Conservation (phyloP, 2,113 vertebrate species). For the Chionis minor region DNA sequence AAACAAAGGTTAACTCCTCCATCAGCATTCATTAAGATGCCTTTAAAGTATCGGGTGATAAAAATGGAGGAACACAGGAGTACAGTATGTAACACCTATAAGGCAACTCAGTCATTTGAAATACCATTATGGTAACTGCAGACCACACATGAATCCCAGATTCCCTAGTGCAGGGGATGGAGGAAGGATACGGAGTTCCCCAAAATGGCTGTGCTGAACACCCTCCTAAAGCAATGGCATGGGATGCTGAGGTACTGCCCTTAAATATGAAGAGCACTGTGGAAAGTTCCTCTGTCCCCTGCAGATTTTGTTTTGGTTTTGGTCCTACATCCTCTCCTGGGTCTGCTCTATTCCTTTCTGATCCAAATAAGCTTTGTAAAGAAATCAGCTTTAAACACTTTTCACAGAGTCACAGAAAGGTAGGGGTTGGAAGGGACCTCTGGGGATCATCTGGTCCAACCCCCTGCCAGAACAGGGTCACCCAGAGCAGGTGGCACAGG, state of each 20-base stretch:
- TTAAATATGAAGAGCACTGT: neutral
- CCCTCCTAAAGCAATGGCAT: neutral
- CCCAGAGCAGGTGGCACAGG: too few relatives aligned
- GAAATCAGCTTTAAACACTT: neutral
- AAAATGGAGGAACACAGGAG: neutral
- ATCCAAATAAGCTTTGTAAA: neutral
- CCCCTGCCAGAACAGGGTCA: too few relatives aligned
- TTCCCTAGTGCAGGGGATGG: neutral
- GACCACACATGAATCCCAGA: accelerated
- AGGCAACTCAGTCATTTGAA: neutral
- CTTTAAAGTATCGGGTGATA: neutral
- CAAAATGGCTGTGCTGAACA: neutral
- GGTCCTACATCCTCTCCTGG: neutral
- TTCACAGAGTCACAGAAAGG: neutral
- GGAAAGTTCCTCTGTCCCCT: neutral
- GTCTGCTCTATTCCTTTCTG: neutral
- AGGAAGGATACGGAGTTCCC: neutral
- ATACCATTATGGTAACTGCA: neutral
- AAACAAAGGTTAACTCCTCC: neutral
- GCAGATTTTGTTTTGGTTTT: neutral
- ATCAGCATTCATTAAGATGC: neutral
- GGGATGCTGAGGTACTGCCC: neutral
- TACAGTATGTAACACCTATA: accelerated
- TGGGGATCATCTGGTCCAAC: too few relatives aligned
- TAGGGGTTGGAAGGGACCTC: too few relatives aligned